Evolutionary conservation across 2,113 vertebrate genomes (phyloP).

Genomic region (Origma solitaria): DNA sequence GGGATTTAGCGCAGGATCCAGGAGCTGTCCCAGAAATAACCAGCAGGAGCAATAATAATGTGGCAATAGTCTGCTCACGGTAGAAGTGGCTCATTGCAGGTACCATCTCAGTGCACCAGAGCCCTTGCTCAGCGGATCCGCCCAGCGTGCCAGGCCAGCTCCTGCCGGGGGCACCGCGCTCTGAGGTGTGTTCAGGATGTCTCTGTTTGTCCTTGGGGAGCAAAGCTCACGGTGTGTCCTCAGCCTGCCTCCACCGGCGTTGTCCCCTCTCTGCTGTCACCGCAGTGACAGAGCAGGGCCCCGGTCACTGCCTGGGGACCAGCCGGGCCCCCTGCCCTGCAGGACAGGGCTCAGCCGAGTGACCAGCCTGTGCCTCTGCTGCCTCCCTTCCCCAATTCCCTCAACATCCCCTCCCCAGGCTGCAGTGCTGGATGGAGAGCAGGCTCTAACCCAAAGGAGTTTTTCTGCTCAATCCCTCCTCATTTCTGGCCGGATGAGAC

Average conservation of each 20-base stretch:
- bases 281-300: neutral
- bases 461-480: neutral
- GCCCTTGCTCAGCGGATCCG: neutral
- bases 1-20: too few species aligned
- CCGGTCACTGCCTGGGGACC: fast-evolving
- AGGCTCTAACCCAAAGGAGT: neutral
- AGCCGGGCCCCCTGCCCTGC: too few species aligned
- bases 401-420: neutral
- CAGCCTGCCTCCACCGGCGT: fast-evolving
- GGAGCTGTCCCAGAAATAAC: neutral
- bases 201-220: fast-evolving
- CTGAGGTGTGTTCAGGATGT: too few species aligned
- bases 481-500: neutral
- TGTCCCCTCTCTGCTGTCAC: fast-evolving
- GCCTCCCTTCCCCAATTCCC: neutral
- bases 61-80: neutral
- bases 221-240: neutral
- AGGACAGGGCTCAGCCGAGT: neutral
- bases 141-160: fast-evolving
- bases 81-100: neutral
- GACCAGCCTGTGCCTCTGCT: neutral
- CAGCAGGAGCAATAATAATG: neutral
- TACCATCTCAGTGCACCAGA: fast-evolving
- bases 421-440: neutral
- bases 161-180: too few species aligned